Conservation (phyloP, 2,888 invertebrate genomes). For the Rotaria magnacalcarata region DNA sequence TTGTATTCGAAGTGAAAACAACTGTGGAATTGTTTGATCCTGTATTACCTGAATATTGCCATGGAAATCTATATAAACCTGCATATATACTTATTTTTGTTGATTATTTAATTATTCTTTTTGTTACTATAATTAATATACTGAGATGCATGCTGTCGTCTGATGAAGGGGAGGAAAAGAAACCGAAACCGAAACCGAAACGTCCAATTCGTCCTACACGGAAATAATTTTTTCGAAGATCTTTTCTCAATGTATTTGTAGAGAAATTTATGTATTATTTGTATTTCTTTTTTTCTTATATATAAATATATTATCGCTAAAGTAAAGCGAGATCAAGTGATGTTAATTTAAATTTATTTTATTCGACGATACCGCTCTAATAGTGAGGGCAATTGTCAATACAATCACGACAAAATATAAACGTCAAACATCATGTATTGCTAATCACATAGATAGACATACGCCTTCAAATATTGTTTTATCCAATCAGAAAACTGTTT, state of each 20-base stretch:
- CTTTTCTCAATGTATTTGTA: not conserved
- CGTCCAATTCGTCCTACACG: not conserved
- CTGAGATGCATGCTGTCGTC: not conserved
- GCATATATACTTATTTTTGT: not conserved
- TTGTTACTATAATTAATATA: not conserved
- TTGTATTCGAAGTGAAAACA: not conserved
- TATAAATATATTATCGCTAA: not conserved
- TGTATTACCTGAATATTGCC: not conserved
- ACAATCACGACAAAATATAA: no score
- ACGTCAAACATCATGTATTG: no score
- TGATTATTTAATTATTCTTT: not conserved
- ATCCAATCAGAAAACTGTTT: no score
- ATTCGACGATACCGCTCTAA: no score
- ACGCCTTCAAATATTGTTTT: no score
- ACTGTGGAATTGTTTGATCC: not conserved
- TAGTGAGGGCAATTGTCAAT: no score
- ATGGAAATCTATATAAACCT: not conserved
- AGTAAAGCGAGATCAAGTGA: not conserved
- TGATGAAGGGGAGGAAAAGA: not conserved
- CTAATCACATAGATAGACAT: no score
- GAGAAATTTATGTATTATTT: not conserved
- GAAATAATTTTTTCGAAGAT: not conserved
- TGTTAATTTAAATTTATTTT: no score
- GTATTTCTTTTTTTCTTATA: not conserved
- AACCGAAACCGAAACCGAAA: not conserved